Evolutionary conservation across 1,140 invertebrate genomes (phyloP), one percentile per base, ranked within the genome.

Genomic region (Papilio aristodemus): DNA sequence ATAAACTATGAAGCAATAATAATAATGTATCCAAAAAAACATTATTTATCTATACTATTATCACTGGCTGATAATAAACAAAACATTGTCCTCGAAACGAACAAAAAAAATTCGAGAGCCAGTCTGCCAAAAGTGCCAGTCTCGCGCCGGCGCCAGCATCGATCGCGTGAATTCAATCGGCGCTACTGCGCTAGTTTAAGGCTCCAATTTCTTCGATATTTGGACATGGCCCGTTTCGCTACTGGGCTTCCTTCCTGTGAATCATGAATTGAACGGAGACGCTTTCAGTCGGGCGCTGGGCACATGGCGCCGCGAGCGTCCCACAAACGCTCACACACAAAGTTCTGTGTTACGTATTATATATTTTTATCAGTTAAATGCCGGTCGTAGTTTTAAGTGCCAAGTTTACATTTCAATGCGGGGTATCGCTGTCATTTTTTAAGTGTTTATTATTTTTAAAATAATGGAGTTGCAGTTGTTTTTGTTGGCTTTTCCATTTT

Each of bases 221-320:
- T 83, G 79, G 82, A 88, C 80, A 89, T 88, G 83, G 78, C 78
- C 88, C 86, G 86, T 88, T 88, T 84, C 68, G 77, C 80, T 71
- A 79, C 78, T 80, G 75, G 74, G 77, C 76, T 79, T 80, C 80
- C 84, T 86, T 88, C 83, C 89, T 87, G 86, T 91, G 87, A 91
- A 82, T 91, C 86, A 90, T 82, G 74, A 72, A 71, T 75, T 72
- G 71, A 73, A 73, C 68, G 69, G 73, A 79, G 80, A 77, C 77
- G 83, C 76, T 79, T 78, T 78, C 80, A 83, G 78, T 81, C 73
- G 62, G 68, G 64, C 73, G 76, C 75, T 73, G 78, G 77, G 68
- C 79, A 78, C 79, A 81, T 80, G 77, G 69, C 71, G 81, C 72
- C 60, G 63, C 72, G 78, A 71, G 70, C 77, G 79, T 70, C 76